phyloP scores from a whole-genome alignment of 2,888 invertebrate genomes.

The Danaus chrysippus region DNA sequence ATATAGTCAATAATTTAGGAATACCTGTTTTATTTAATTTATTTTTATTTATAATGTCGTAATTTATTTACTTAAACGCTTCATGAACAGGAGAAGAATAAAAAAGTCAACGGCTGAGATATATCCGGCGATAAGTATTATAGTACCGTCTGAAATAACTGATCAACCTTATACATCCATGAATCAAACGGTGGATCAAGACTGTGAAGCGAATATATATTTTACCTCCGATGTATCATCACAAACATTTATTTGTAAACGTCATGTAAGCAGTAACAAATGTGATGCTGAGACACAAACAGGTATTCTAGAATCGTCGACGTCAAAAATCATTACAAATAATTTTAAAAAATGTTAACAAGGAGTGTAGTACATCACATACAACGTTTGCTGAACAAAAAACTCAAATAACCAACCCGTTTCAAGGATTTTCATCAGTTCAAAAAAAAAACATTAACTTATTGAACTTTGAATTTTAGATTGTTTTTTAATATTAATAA shows the following conservation, averaged over 20 bases:
- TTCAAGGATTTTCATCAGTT: conserved; percentile 10
- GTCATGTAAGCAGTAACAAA: conserved; percentile 10
- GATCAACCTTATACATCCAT: conserved; percentile 2
- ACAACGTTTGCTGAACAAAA: conserved; percentile 7
- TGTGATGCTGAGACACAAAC: conserved; percentile 11
- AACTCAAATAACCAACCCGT: conserved; percentile 7
- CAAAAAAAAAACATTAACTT: conserved; percentile 7
- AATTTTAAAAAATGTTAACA: neutral
- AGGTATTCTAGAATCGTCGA: conserved; percentile 5
- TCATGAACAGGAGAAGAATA: conserved; percentile 8
- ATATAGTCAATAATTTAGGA: no score
- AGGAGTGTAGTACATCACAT: conserved; percentile 4
- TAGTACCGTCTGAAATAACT: conserved; percentile 9
- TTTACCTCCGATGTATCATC: conserved; percentile 10
- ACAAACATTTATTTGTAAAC: conserved; percentile 8
- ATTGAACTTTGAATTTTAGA: no score
- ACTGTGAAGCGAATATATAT: conserved; percentile 9
- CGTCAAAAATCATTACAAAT: neutral
- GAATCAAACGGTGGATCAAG: conserved; percentile 8
- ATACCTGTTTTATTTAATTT: no score
- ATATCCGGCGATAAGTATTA: conserved; percentile 9
- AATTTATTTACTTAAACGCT: conserved; percentile 9
- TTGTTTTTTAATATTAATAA: no score
- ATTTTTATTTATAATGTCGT: neutral
- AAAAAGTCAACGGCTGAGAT: conserved; percentile 11